Conservation (phyloP, 2,113 vertebrate species). For the Meriones unguiculatus region DNA sequence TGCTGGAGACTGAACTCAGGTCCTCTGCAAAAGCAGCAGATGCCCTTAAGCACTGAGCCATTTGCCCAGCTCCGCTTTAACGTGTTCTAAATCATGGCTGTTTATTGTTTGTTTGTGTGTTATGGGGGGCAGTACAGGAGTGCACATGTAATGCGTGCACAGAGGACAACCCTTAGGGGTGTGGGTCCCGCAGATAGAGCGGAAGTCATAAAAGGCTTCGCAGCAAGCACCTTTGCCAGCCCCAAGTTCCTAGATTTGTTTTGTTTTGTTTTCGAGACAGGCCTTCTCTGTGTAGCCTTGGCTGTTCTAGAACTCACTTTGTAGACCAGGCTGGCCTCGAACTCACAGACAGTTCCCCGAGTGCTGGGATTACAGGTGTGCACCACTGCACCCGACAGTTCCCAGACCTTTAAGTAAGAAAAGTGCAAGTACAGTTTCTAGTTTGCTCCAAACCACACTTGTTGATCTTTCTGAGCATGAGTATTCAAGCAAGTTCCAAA, state of each 20-base stretch:
- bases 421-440: background rate
- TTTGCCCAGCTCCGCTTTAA: background rate
- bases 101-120: background rate
- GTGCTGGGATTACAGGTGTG: too few species aligned
- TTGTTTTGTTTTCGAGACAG: too few species aligned
- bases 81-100: background rate
- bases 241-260: background rate
- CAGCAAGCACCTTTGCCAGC: background rate
- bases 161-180: background rate
- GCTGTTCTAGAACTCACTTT: too few species aligned
- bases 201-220: background rate
- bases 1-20: background rate
- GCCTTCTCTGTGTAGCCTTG: too few species aligned
- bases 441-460: background rate
- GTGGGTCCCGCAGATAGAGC: background rate
- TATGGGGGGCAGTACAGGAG: background rate
- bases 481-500: slow-evolving; percentile 8
- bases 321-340: too few species aligned
- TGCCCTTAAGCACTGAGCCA: background rate
- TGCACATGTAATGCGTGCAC: background rate
- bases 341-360: too few species aligned
- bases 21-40: background rate
- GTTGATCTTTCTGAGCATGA: background rate
- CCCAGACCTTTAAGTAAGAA: background rate
- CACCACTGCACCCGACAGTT: too few species aligned